These are phyloP conservation scores for Diachasma alloeum DNA, from an alignment of 1,140 invertebrate species.

Conservation along the genomic window DNA sequence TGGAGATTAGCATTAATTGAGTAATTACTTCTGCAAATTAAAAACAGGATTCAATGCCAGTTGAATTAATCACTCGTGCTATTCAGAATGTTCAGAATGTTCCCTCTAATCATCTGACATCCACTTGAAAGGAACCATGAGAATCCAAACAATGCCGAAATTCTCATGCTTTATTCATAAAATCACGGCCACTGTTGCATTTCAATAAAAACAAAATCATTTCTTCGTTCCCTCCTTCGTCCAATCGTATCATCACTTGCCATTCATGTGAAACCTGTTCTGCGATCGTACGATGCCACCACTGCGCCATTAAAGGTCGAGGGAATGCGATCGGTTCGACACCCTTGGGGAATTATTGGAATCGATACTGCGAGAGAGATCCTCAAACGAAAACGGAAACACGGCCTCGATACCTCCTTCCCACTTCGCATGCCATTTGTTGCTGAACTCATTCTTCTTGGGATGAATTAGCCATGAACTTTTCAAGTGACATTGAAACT, in stretches of 20 bases:
- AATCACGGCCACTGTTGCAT: no score
- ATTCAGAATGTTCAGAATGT: no score
- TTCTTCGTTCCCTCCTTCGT: no score
- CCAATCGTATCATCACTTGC: conserved; percentile 22
- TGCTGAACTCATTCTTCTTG: background rate
- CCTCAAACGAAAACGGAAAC: background rate
- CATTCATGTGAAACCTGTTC: conserved; percentile 49
- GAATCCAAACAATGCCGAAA: no score
- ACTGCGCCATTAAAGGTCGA: conserved; percentile 8
- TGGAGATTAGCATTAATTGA: no score
- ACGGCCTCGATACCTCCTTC: conserved; percentile 20
- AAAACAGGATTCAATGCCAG: no score
- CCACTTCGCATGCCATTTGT: background rate
- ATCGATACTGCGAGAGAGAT: background rate
- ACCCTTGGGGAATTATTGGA: conserved; percentile 14
- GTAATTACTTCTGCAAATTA: no score
- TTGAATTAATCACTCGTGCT: no score
- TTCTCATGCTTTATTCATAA: no score
- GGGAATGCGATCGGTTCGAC: conserved; percentile 14
- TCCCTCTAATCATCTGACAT: no score
- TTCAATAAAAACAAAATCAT: no score
- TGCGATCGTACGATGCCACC: conserved; percentile 19
- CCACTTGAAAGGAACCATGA: no score
- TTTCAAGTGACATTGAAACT: background rate
- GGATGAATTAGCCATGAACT: background rate